Evolutionary conservation across 37 sponge, comb jelly and placozoan genomes (phyloP).

Genomic region (Aphrocallistes beatrix): DNA sequence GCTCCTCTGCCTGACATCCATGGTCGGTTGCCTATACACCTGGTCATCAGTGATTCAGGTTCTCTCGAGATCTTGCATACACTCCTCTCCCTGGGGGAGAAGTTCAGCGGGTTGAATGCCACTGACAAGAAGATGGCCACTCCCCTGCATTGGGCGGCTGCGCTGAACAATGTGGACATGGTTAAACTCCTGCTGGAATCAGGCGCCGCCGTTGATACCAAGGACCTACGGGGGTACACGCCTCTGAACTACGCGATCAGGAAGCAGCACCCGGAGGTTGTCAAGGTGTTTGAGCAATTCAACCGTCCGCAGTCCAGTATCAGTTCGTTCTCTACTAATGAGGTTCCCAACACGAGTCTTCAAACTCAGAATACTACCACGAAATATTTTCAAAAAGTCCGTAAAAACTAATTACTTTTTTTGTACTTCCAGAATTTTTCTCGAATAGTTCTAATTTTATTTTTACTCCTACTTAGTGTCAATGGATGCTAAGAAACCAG

Average conservation of each 20-base stretch:
- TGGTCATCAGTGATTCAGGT: background rate
- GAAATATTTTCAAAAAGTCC: background rate
- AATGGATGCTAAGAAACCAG: too few relatives aligned
- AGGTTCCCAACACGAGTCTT: background rate
- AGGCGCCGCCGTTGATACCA: background rate
- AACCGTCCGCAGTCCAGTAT: background rate
- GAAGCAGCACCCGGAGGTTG: background rate
- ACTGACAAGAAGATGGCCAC: constrained; percentile 12
- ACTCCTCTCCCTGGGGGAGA: background rate
- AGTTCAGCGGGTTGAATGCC: background rate
- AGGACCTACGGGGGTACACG: background rate
- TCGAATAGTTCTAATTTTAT: too few relatives aligned
- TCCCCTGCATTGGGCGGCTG: background rate
- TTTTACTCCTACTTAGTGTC: too few relatives aligned
- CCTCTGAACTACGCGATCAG: background rate
- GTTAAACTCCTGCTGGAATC: background rate
- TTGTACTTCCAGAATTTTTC: too few relatives aligned
- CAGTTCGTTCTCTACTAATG: background rate
- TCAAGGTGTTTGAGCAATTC: background rate
- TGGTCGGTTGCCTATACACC: background rate
- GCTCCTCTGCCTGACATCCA: background rate
- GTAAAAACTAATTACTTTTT: background rate
- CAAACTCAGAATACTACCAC: background rate
- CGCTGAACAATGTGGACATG: background rate
- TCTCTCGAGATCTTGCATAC: background rate